Conservation (phyloP, 2,797 vertebrate genomes). For the Rhabdomys pumilio region DNA sequence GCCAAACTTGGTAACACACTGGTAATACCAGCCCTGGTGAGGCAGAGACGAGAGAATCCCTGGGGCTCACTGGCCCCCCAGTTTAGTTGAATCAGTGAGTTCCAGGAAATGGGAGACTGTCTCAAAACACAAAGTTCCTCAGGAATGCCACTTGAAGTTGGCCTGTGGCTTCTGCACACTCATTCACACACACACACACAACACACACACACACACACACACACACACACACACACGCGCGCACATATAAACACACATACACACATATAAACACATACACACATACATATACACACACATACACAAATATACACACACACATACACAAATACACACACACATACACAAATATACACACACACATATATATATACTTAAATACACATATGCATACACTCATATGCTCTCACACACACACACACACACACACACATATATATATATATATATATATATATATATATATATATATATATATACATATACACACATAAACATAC, state of each 20-base stretch:
- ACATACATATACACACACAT: not conserved
- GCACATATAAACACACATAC: not conserved
- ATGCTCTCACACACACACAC: too few species aligned
- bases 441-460: too few species aligned
- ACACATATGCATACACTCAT: too few species aligned
- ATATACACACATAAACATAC: not conserved
- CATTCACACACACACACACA: not conserved
- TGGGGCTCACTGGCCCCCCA: not conserved
- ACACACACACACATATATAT: too few species aligned
- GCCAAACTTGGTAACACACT: not conserved
- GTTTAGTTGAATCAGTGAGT: not conserved
- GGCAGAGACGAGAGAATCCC: not conserved
- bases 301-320: fast-evolving
- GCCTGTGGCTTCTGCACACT: not conserved
- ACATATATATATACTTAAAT: not conserved
- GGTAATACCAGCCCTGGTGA: not conserved
- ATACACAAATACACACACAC: fast-evolving
- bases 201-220: not conserved
- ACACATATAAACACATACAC: not conserved
- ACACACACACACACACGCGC: fast-evolving
- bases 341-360: not conserved
- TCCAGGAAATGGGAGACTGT: not conserved
- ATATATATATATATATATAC: not conserved
- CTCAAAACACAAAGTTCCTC: not conserved
- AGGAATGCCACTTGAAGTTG: not conserved